Conservation (phyloP, 1,140 invertebrate species). For the Formica selysi region DNA sequence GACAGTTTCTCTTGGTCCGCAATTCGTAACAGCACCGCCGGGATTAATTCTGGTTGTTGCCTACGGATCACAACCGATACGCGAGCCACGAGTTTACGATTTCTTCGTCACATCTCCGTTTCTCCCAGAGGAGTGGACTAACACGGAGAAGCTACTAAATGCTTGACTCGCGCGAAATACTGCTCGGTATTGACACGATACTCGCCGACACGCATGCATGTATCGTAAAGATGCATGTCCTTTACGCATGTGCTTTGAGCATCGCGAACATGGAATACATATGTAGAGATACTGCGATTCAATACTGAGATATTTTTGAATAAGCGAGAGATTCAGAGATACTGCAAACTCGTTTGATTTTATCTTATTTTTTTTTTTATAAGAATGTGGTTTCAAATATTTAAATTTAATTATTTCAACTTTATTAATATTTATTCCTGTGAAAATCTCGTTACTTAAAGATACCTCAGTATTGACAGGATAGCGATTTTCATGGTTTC, state of each 20-base stretch:
- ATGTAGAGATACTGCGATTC: not conserved
- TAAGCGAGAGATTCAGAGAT: not conserved
- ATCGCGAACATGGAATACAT: not conserved
- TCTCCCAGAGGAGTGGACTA: not conserved
- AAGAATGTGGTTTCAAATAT: too few species aligned
- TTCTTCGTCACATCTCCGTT: not conserved
- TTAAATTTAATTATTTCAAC: too few species aligned
- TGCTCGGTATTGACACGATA: not conserved
- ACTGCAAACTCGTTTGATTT: not conserved
- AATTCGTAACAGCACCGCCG: not conserved
- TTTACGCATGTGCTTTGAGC: not conserved
- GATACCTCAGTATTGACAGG: not conserved
- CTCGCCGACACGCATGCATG: not conserved
- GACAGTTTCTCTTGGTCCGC: not conserved
- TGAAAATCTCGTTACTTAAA: not conserved
- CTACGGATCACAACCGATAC: conserved; percentile 20
- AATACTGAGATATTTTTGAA: not conserved
- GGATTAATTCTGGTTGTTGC: conserved; percentile 17
- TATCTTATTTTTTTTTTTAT: too few species aligned
- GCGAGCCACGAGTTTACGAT: conserved; percentile 9
- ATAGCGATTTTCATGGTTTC: not conserved
- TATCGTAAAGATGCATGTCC: not conserved
- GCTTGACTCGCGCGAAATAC: conserved; percentile 34
- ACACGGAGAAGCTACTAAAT: conserved; percentile 33
- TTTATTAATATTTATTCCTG: not conserved